Evolutionary conservation across 2,113 vertebrate genomes (phyloP), one percentile per base, ranked within the genome.

Genomic region (Melanotaenia duboulayi): DNA sequence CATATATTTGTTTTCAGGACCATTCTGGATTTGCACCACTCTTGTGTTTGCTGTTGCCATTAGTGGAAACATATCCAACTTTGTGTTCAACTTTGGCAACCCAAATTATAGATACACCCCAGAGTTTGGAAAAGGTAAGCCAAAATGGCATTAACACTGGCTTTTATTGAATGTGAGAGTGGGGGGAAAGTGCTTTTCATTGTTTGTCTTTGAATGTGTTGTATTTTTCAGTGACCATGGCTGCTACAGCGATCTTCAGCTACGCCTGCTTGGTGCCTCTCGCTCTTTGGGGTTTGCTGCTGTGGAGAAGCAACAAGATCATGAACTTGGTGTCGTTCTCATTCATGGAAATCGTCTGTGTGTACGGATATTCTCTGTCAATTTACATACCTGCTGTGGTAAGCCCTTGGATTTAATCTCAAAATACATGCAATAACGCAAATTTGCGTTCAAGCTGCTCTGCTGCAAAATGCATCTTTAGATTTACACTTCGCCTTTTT

Each of bases 11-110:
- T 50, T 87, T 82, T 51, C 71, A 99, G 98, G 98, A 81, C 98
- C 98, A 1, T 98, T 99, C 76, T 99, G 98, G 98, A 99, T 99
- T 86, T 99, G 98, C 83, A 96, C 97, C 72, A 99, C 98, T 0
- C 90, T 99, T 0, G 96, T 99, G 57, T 99, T 99, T 89, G 96
- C 96, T 81, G 95, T 97, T 56, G 96, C 95, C 58, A 96, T 99
- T 64, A 97, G 98, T 87, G 98, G 98, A 83, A 99, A 99, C 76
- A 92, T 99, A 58, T 97, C 97, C 0, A 97, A 95, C 78, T 98
- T 99, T 88, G 85, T 98, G 67, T 89, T 92, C 48, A 88, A 96
- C 57, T 70, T 90, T 40, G 95, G 95, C 78, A 85, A 94, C 52
- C 93, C 94, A 25, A 76, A 92, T 0, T 95, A 95, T 71, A 96